These are phyloP conservation scores for Lampropteryx suffumata DNA, from an alignment of 2,888 invertebrate genomes.

Conservation along the genomic window DNA sequence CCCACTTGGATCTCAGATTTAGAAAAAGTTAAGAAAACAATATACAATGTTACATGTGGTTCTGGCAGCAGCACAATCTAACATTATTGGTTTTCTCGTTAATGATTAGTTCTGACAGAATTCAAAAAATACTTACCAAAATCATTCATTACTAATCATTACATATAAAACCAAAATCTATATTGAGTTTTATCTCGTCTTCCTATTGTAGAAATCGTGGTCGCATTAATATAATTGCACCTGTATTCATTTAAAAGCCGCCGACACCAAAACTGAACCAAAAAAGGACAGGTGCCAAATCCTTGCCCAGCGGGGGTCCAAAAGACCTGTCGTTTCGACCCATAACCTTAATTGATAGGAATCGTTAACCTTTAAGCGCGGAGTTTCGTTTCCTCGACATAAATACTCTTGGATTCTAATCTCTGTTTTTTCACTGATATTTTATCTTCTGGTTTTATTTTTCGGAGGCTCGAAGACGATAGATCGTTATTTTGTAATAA, in stretches of 20 bases:
- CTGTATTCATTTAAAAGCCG: conserved; percentile 68
- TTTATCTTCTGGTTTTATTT: conserved; percentile 76
- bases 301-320: conserved; percentile 73
- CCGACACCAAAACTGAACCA: conserved; percentile 67
- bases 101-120: too few relatives aligned
- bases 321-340: conserved; percentile 65
- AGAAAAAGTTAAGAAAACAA: too few relatives aligned
- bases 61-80: too few relatives aligned
- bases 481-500: conserved; percentile 79
- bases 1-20: too few relatives aligned
- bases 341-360: conserved; percentile 82
- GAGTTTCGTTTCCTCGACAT: conserved; percentile 74
- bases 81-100: too few relatives aligned
- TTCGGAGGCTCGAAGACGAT: conserved; percentile 75
- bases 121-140: too few relatives aligned
- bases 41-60: too few relatives aligned
- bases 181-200: too few relatives aligned
- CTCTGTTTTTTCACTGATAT: conserved; percentile 70
- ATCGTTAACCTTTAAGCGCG: conserved; percentile 81
- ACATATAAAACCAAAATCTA: too few relatives aligned
- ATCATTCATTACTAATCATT: too few relatives aligned
- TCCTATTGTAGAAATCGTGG: conserved; percentile 42
- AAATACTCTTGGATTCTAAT: conserved; percentile 77
- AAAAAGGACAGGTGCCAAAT: conserved; percentile 75
- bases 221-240: conserved; percentile 59